These are phyloP conservation scores for Chiloscyllium punctatum DNA, from an alignment of 2,797 vertebrate species.

Conservation along the genomic window DNA sequence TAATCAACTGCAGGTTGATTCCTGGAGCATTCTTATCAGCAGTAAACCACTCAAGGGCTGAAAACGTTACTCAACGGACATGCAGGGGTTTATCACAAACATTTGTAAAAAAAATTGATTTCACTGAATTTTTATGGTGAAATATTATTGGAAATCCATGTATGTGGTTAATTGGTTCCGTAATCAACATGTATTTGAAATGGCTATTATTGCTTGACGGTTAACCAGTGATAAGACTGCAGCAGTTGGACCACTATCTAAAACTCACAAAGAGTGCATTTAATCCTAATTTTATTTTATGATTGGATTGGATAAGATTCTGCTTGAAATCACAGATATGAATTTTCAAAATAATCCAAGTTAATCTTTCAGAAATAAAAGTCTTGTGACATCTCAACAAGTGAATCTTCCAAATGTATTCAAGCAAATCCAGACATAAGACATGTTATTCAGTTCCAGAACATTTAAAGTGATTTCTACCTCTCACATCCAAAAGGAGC, in stretches of 20 bases:
- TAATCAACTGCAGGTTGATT: slow-evolving; percentile 89
- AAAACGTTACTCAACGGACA: slow-evolving; percentile 18
- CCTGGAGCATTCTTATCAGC: slow-evolving; percentile 51
- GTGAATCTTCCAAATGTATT: not conserved
- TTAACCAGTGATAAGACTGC: not conserved
- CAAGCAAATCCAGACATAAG: not conserved
- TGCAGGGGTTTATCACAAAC: slow-evolving; percentile 25
- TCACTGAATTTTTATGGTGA: slow-evolving; percentile 15
- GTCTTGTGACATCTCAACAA: not conserved
- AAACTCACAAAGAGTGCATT: not conserved
- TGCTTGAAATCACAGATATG: not conserved
- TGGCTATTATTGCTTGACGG: not conserved
- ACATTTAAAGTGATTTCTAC: not conserved
- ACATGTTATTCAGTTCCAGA: not conserved
- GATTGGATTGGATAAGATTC: not conserved
- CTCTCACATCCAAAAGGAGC: not conserved
- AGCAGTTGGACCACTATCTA: not conserved
- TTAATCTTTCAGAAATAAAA: not conserved
- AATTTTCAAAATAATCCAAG: not conserved
- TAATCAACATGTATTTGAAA: not conserved
- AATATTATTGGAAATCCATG: slow-evolving; percentile 37
- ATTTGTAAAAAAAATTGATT: slow-evolving; percentile 22
- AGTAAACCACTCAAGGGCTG: slow-evolving; percentile 31
- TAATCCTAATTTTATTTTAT: not conserved
- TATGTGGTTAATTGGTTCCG: not conserved